Evolutionary conservation across 2,113 vertebrate species (phyloP).

Genomic region (Siniperca knerii): DNA sequence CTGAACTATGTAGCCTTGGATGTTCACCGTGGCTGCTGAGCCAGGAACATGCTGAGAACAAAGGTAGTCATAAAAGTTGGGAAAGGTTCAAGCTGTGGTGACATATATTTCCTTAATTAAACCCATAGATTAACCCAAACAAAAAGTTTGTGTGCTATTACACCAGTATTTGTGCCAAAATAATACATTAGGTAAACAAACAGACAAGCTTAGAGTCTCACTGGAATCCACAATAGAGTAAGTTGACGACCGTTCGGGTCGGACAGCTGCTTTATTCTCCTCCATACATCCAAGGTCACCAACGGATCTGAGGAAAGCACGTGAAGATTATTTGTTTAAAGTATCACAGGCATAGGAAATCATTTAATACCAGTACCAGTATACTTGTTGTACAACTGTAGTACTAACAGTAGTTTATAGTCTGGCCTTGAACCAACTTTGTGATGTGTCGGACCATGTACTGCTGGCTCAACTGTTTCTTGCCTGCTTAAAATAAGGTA

Average conservation of each 20-base stretch:
- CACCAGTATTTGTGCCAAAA: neutral
- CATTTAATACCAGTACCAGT: neutral
- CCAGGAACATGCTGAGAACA: conserved; percentile 45
- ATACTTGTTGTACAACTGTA: neutral
- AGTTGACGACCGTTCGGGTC: conserved; percentile 36
- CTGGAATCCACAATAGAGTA: conserved; percentile 72
- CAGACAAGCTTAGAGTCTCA: conserved; percentile 35
- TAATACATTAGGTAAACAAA: conserved; percentile 4
- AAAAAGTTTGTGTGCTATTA: neutral
- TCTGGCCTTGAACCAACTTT: neutral
- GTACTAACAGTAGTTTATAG: neutral
- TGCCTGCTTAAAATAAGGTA: neutral
- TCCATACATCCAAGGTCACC: conserved; percentile 77
- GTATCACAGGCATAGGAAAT: neutral
- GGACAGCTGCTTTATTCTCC: conserved; percentile 45
- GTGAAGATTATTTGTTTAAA: conserved; percentile 13
- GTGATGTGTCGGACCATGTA: neutral
- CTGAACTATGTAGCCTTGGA: conserved; percentile 61
- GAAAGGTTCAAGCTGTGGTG: neutral
- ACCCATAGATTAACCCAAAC: no score
- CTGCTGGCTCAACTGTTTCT: neutral
- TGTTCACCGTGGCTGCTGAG: conserved; percentile 8
- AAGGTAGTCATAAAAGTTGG: neutral
- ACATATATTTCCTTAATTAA: neutral
- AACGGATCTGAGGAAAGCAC: conserved; percentile 54